These are phyloP conservation scores for Cephus rjabovi DNA, from an alignment of 2,888 invertebrate genomes.

Conservation along the genomic window DNA sequence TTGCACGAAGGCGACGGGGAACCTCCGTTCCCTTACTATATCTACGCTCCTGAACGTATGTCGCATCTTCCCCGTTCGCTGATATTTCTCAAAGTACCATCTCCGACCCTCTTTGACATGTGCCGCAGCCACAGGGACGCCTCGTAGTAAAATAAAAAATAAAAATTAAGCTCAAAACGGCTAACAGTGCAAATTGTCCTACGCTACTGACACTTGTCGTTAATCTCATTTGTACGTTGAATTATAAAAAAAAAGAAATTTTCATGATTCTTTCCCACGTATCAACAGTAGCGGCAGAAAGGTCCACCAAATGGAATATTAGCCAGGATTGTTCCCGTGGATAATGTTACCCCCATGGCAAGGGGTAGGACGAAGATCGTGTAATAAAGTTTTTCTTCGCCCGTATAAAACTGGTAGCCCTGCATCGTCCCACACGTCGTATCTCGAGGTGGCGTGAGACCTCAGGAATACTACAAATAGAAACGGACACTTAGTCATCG, in stretches of 20 bases:
- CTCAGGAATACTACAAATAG: conserved; percentile 10
- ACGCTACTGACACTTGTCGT: neutral
- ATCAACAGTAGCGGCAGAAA: neutral
- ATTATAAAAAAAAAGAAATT: neutral
- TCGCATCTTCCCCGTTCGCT: neutral
- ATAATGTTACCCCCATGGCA: conserved; percentile 2
- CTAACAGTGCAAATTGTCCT: neutral
- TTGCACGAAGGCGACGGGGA: conserved; percentile 64
- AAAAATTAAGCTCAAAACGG: neutral
- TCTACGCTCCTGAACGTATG: conserved; percentile 8
- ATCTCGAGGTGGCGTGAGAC: conserved; percentile 29
- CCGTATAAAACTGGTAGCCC: conserved; percentile 20
- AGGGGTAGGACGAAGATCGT: conserved; percentile 12
- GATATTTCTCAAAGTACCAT: neutral
- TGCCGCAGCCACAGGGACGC: conserved; percentile 13
- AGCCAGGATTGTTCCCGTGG: conserved; percentile 5
- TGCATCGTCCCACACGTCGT: conserved; percentile 8
- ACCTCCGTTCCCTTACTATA: conserved; percentile 48
- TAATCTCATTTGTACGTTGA: neutral
- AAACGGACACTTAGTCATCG: neutral
- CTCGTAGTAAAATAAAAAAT: conserved; percentile 5
- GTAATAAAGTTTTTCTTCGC: conserved; percentile 28
- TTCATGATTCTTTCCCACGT: neutral
- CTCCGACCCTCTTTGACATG: neutral
- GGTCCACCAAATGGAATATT: neutral